Evolutionary conservation across 2,888 invertebrate species (phyloP).

Genomic region (Lampropteryx suffumata): DNA sequence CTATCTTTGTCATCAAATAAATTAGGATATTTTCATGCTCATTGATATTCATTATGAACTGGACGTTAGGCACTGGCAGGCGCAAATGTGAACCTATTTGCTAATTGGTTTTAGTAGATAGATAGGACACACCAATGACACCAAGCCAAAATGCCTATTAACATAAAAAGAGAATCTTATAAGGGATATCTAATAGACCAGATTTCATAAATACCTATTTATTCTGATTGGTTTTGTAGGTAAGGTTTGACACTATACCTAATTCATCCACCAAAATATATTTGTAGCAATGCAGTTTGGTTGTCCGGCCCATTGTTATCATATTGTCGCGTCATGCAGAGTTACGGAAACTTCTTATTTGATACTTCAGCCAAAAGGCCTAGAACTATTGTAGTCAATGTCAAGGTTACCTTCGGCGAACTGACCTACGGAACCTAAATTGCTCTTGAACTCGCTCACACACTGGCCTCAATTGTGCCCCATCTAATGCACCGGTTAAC

Average conservation of each 20-base stretch:
- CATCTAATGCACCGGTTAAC: constrained; percentile 81
- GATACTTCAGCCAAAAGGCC: constrained; percentile 34
- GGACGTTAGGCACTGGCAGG: not conserved
- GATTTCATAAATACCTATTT: no score
- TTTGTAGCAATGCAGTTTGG: not conserved
- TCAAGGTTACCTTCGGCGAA: constrained; percentile 82
- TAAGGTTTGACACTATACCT: no score
- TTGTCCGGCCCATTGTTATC: not conserved
- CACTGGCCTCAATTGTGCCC: constrained; percentile 81
- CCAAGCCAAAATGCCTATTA: no score
- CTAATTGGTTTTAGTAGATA: no score
- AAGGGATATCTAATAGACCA: no score
- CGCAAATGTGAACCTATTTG: not conserved
- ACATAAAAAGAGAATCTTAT: no score
- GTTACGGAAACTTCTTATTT: constrained; percentile 4
- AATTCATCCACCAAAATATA: no score
- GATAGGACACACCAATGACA: no score
- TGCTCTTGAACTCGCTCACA: constrained; percentile 82
- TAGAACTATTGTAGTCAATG: constrained; percentile 69
- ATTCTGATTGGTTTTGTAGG: no score
- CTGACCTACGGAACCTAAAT: constrained; percentile 83
- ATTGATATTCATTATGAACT: not conserved
- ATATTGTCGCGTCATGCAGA: not conserved
- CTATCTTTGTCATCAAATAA: constrained; percentile 18
- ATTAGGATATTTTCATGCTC: constrained; percentile 5